A percentile compares a stretch with the other conserved stretches of the same genome.
phyloP scores from a whole-genome alignment of 53 echinoderm and acorn worm genomes.

The Astropecten irregularis region DNA sequence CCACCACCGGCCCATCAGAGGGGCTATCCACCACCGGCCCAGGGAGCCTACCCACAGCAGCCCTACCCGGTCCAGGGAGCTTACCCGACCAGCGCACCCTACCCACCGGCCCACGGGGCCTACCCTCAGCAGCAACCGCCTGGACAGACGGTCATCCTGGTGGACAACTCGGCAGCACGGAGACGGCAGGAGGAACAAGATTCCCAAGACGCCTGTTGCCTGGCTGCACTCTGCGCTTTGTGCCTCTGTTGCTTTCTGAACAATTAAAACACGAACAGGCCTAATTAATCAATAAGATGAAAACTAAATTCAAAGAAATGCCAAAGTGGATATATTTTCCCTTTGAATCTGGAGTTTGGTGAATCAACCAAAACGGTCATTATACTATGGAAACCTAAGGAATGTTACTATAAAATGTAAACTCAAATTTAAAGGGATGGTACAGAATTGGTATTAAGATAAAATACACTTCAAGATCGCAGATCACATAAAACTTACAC shows the following conservation, averaged over 20 bases:
- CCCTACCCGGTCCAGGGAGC: constrained; percentile 24
- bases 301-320: too few relatives aligned
- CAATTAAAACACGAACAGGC: constrained; percentile 4
- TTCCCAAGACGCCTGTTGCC: constrained; percentile 62
- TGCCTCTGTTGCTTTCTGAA: constrained; percentile 74
- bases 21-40: not conserved
- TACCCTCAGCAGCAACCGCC: not conserved
- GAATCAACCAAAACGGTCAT: too few relatives aligned
- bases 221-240: constrained; percentile 69
- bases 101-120: not conserved
- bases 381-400: too few relatives aligned
- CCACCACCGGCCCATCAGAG: not conserved
- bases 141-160: constrained; percentile 7
- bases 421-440: too few relatives aligned
- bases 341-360: too few relatives aligned
- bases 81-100: not conserved
- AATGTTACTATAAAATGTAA: too few relatives aligned
- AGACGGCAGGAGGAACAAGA: constrained; percentile 42
- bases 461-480: too few relatives aligned
- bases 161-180: constrained; percentile 17
- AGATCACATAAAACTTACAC: too few relatives aligned
- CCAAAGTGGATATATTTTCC: too few relatives aligned
- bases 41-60: constrained; percentile 3
- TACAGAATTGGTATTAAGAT: too few relatives aligned
- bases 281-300: not conserved